Evolutionary conservation across 2,888 invertebrate species (phyloP).

Genomic region (Epinotia brunnichana): DNA sequence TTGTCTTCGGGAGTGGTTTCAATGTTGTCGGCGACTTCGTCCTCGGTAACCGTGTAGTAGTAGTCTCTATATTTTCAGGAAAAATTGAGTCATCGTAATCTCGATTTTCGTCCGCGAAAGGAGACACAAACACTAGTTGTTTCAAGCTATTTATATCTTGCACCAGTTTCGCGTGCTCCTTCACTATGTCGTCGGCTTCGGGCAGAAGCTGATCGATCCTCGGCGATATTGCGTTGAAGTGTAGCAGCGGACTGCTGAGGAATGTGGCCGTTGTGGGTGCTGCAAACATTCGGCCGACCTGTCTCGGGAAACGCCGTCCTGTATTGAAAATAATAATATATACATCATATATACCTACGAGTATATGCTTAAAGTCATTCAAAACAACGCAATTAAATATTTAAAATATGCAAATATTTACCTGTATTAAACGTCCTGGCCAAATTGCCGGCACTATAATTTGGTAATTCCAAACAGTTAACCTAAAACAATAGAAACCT

Average conservation of each 20-base stretch:
- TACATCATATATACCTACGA: too few species aligned
- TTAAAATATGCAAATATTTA: constrained; percentile 47
- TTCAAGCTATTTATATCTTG: constrained; percentile 76
- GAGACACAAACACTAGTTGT: constrained; percentile 69
- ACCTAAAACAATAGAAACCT: constrained; percentile 61
- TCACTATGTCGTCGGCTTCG: constrained; percentile 66
- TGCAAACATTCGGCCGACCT: constrained; percentile 36
- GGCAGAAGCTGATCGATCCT: constrained; percentile 58
- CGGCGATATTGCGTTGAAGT: constrained; percentile 54
- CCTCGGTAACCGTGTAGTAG: constrained; percentile 53
- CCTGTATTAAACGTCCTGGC: constrained; percentile 59
- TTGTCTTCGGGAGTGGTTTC: constrained; percentile 45
- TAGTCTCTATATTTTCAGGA: constrained; percentile 72
- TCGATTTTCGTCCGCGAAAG: constrained; percentile 63
- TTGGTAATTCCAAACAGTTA: constrained; percentile 68
- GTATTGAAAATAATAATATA: constrained; percentile 35
- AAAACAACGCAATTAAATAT: not conserved
- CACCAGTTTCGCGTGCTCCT: constrained; percentile 77
- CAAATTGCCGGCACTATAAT: constrained; percentile 51
- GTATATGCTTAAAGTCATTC: not conserved
- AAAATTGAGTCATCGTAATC: constrained; percentile 78
- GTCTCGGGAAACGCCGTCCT: constrained; percentile 49
- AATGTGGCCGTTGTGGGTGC: constrained; percentile 42
- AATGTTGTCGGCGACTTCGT: constrained; percentile 33
- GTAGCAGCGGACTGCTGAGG: constrained; percentile 47